phyloP scores from a whole-genome alignment of 2,888 invertebrate species.

The Pseudococcus jackbeardsleyi region DNA sequence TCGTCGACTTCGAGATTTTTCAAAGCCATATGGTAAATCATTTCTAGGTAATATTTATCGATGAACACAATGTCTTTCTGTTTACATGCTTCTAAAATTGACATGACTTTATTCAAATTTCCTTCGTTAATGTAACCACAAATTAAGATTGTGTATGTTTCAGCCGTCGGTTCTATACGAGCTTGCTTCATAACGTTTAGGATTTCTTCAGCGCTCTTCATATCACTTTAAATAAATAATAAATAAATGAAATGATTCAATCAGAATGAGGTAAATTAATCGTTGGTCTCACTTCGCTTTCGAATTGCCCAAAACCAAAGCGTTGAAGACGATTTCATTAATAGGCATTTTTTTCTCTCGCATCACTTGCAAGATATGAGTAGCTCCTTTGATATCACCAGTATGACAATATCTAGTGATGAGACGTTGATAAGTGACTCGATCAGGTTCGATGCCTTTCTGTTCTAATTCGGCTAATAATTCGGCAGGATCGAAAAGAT shows the following conservation, averaged over 20 bases:
- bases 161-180: slow-evolving; percentile 81
- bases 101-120: slow-evolving; percentile 77
- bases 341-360: slow-evolving; percentile 83
- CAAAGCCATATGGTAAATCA: slow-evolving; percentile 78
- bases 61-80: slow-evolving; percentile 77
- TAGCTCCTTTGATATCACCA: slow-evolving; percentile 89
- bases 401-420: slow-evolving; percentile 85
- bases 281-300: slow-evolving; percentile 74
- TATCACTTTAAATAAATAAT: slow-evolving; percentile 75
- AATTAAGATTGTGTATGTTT: slow-evolving; percentile 82
- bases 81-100: slow-evolving; percentile 75
- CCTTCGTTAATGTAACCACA: slow-evolving; percentile 84
- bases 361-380: slow-evolving; percentile 87
- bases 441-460: slow-evolving; percentile 85
- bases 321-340: slow-evolving; percentile 86
- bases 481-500: slow-evolving; percentile 84
- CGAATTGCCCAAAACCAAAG: slow-evolving; percentile 87
- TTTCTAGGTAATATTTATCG: slow-evolving; percentile 82
- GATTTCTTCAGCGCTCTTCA: slow-evolving; percentile 84
- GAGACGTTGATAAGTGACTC: slow-evolving; percentile 87
- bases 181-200: slow-evolving; percentile 84
- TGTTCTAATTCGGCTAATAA: slow-evolving; percentile 82
- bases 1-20: slow-evolving; percentile 78
- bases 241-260: neutral
- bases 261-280: neutral